These are phyloP conservation scores for Pyrocephalus nanus DNA, from an alignment of 2,797 vertebrate genomes.

Conservation along the genomic window DNA sequence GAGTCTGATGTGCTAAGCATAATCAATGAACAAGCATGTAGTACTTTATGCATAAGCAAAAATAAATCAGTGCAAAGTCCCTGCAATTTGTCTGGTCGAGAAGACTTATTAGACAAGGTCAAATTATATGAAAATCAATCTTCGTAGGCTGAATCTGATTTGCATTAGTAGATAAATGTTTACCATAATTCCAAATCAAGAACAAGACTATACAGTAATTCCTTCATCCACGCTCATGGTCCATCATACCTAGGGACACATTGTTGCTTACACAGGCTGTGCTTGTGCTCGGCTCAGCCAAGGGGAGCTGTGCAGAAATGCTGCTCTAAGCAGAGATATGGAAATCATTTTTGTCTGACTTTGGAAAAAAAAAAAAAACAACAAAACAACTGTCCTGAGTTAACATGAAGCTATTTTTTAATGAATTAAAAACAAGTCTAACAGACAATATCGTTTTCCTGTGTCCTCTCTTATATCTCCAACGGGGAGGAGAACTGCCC, in stretches of 20 bases:
- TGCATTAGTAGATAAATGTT: slow-evolving; percentile 62
- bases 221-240: neutral
- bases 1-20: slow-evolving; percentile 22
- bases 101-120: slow-evolving; percentile 65
- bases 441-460: neutral
- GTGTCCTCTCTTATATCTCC: neutral
- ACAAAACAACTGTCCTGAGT: neutral
- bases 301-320: neutral
- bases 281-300: neutral
- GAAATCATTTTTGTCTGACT: neutral
- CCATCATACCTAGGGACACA: rapidly evolving
- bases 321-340: neutral
- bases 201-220: slow-evolving; percentile 31
- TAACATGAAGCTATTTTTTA: neutral
- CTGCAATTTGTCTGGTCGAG: slow-evolving; percentile 49
- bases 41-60: slow-evolving; percentile 50
- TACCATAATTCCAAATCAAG: slow-evolving; percentile 57
- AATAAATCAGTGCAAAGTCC: slow-evolving; percentile 51
- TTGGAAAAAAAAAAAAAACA: neutral
- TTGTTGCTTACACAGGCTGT: neutral
- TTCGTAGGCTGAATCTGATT: slow-evolving; percentile 30
- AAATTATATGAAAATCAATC: slow-evolving; percentile 54
- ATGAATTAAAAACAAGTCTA: neutral
- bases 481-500: neutral
- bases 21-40: slow-evolving; percentile 36